phyloP scores from a whole-genome alignment of 2,797 vertebrate genomes.

The Pangasius sanitwongsei region DNA sequence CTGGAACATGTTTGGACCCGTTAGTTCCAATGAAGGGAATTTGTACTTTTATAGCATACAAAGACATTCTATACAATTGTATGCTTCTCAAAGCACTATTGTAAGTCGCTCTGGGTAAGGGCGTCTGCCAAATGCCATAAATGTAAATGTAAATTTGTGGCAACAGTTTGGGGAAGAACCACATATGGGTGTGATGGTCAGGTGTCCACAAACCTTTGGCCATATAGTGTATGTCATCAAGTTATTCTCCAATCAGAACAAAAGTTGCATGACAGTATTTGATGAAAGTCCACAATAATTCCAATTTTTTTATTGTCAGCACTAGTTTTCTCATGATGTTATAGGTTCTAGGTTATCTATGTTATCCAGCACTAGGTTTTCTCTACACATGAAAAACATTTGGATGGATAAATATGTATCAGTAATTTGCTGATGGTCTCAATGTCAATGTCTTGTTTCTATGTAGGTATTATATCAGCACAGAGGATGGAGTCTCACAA shows the following conservation, averaged over 20 bases:
- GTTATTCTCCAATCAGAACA: not conserved
- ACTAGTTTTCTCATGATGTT: not conserved
- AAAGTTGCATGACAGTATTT: not conserved
- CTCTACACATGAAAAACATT: not conserved
- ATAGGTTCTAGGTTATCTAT: not conserved
- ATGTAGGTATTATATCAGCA: conserved; percentile 74
- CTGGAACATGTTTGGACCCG: too few relatives aligned
- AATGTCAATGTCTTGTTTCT: not conserved
- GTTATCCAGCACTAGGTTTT: not conserved
- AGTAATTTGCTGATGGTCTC: not conserved
- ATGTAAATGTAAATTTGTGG: too few relatives aligned
- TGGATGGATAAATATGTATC: not conserved
- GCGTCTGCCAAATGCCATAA: too few relatives aligned
- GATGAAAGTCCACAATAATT: not conserved
- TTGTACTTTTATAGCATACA: too few relatives aligned
- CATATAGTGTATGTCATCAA: not conserved
- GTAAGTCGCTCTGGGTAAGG: too few relatives aligned
- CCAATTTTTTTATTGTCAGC: too few relatives aligned
- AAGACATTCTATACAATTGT: too few relatives aligned
- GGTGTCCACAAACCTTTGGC: too few relatives aligned
- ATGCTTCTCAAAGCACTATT: too few relatives aligned
- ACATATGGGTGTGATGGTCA: too few relatives aligned
- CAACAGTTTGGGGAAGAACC: too few relatives aligned
- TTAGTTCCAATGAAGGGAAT: too few relatives aligned
- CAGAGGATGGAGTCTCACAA: conserved; percentile 66